Conservation (phyloP, 2,113 vertebrate genomes). For the Gnathonemus echidnorhynchus region DNA sequence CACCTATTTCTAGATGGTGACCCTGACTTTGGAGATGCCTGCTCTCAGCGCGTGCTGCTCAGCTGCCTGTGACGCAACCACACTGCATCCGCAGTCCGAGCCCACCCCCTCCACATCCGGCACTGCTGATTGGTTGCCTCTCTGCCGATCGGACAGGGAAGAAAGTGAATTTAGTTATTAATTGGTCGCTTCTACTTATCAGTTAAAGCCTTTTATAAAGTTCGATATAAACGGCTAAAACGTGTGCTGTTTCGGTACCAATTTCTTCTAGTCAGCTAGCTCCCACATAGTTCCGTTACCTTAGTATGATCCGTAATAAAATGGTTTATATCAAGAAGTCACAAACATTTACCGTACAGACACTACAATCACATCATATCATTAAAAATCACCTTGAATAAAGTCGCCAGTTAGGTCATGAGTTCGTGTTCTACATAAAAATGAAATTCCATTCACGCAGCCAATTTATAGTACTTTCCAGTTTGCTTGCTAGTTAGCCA, state of each 20-base stretch:
- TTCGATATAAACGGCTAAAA: constrained; percentile 7
- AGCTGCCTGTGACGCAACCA: constrained; percentile 31
- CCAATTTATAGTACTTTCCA: not conserved
- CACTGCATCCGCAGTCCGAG: constrained; percentile 15
- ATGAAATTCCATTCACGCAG: not conserved
- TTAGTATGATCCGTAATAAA: not conserved
- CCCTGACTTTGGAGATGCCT: constrained; percentile 1
- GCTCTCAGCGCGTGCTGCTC: constrained; percentile 10
- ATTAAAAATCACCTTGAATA: not conserved
- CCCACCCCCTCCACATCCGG: constrained; percentile 10
- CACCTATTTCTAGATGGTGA: not conserved
- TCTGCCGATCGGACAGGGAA: not conserved
- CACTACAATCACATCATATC: not conserved
- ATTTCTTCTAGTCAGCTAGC: not conserved
- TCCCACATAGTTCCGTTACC: not conserved
- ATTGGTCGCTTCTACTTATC: constrained; percentile 7
- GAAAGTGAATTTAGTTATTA: not conserved
- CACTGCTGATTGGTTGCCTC: constrained; percentile 10
- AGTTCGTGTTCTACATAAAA: not conserved
- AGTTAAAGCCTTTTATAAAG: constrained; percentile 18
- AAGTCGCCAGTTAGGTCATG: not conserved
- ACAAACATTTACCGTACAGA: not conserved
- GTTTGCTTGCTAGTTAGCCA: not conserved
- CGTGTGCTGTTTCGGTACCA: not conserved
- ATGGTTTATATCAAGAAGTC: not conserved